These are phyloP conservation scores for Carcharodon carcharias DNA, from an alignment of 2,797 vertebrate genomes.

Conservation along the genomic window DNA sequence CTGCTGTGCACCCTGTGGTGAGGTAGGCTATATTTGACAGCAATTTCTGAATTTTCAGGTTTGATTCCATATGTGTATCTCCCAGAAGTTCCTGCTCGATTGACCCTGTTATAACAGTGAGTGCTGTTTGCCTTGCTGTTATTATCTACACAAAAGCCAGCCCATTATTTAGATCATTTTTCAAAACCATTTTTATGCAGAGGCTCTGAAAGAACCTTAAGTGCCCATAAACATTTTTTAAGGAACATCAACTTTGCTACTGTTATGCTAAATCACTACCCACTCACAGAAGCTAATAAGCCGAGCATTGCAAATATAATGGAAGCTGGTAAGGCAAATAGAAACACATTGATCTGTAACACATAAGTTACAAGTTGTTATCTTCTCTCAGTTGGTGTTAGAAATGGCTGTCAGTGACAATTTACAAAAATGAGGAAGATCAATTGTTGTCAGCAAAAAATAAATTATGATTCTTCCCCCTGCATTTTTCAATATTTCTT, in stretches of 20 bases:
- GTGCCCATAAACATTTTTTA: not conserved
- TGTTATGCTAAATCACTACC: not conserved
- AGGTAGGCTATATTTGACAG: too few relatives aligned
- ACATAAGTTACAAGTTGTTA: not conserved
- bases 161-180: not conserved
- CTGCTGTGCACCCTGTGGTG: not conserved
- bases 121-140: not conserved
- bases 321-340: not conserved
- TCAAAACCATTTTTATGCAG: not conserved
- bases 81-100: not conserved
- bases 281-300: conserved; percentile 11
- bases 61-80: not conserved
- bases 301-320: not conserved
- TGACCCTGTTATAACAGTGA: not conserved
- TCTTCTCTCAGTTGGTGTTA: not conserved
- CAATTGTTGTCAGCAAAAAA: not conserved
- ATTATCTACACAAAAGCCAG: not conserved
- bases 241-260: not conserved
- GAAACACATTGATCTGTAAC: not conserved
- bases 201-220: not conserved
- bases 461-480: not conserved
- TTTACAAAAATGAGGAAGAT: not conserved
- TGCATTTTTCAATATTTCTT: not conserved
- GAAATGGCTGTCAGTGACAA: not conserved
- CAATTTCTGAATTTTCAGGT: not conserved